A percentile compares a stretch with the other conserved stretches of the same genome.
These are phyloP conservation scores for Marmota flaviventris DNA, from an alignment of 2,113 vertebrate species.

Conservation along the genomic window DNA sequence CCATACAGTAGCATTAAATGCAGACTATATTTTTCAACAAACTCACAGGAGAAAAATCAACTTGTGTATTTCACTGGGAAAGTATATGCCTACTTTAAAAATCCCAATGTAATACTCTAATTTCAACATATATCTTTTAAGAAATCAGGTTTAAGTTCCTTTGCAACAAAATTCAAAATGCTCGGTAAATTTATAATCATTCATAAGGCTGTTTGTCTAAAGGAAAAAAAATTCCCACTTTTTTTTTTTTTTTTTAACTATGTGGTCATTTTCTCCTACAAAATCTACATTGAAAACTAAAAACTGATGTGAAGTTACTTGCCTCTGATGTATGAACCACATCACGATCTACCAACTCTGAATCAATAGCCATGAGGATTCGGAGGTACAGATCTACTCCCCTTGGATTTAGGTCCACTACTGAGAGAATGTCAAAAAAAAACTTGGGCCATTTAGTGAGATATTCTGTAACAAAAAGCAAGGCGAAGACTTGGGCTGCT, in stretches of 20 bases:
- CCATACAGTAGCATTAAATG: neutral
- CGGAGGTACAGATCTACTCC: conserved; percentile 98
- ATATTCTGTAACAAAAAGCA: conserved; percentile 97
- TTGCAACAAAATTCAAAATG: conserved; percentile 54
- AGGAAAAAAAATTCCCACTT: neutral
- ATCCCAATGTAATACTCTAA: neutral
- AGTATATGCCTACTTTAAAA: neutral
- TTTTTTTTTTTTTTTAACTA: neutral
- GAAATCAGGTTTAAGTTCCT: neutral
- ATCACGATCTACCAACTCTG: conserved; percentile 97
- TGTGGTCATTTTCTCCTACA: neutral
- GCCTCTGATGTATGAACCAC: conserved; percentile 95
- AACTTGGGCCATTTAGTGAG: conserved; percentile 98
- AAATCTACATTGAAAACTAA: neutral
- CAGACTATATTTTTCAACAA: neutral
- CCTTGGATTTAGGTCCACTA: conserved; percentile 95
- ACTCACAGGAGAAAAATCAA: conserved; percentile 18
- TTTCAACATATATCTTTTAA: neutral
- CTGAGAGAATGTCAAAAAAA: conserved; percentile 96
- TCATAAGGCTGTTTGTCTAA: neutral
- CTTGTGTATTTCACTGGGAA: neutral
- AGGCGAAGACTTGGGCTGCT: conserved; percentile 98
- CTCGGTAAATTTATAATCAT: conserved; percentile 7
- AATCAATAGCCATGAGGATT: conserved; percentile 98
- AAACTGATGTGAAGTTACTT: conserved; percentile 69